Conservation (phyloP, 2,113 vertebrate species). For the Indicator maculatus region DNA sequence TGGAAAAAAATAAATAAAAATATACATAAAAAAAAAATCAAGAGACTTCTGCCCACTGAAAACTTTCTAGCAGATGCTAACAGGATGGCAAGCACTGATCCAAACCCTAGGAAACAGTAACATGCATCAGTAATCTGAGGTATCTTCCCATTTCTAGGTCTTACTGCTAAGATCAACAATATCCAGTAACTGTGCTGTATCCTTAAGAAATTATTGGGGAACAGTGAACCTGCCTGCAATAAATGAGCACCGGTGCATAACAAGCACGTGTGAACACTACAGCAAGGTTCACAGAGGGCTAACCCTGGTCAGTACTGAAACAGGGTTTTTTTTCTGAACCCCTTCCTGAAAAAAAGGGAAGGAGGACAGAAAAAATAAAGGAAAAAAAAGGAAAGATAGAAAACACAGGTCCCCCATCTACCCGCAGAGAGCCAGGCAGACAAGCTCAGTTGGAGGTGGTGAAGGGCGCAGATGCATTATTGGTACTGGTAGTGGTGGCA, state of each 20-base stretch:
- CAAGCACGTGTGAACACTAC: slow-evolving; percentile 79
- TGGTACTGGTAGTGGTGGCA: slow-evolving; percentile 94
- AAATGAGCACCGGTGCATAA: slow-evolving; percentile 82
- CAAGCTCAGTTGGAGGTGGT: slow-evolving; percentile 85
- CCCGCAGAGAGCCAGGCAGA: slow-evolving; percentile 74
- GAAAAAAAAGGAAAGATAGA: slow-evolving; percentile 68
- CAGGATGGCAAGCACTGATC: slow-evolving; percentile 72
- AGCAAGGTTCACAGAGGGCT: slow-evolving; percentile 73
- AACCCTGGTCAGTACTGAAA: slow-evolving; percentile 71
- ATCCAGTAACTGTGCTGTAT: slow-evolving; percentile 78
- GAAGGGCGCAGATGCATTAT: slow-evolving; percentile 87
- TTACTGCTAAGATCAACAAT: slow-evolving; percentile 73
- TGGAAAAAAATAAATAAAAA: slow-evolving; percentile 16
- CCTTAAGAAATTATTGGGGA: slow-evolving; percentile 68
- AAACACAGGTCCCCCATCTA: slow-evolving; percentile 76
- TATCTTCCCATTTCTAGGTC: slow-evolving; percentile 79
- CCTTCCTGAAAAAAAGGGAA: slow-evolving; percentile 48
- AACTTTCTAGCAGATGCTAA: slow-evolving; percentile 66
- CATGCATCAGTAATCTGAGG: slow-evolving; percentile 80
- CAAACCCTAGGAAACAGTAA: slow-evolving; percentile 74
- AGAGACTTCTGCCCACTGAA: slow-evolving; percentile 46
- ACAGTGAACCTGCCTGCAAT: slow-evolving; percentile 72
- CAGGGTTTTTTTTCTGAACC: slow-evolving; percentile 52
- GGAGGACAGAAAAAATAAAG: slow-evolving; percentile 59
- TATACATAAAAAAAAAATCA: background rate